These are phyloP conservation scores for Chrysocyon brachyurus DNA, from an alignment of 2,797 vertebrate genomes.

Conservation along the genomic window DNA sequence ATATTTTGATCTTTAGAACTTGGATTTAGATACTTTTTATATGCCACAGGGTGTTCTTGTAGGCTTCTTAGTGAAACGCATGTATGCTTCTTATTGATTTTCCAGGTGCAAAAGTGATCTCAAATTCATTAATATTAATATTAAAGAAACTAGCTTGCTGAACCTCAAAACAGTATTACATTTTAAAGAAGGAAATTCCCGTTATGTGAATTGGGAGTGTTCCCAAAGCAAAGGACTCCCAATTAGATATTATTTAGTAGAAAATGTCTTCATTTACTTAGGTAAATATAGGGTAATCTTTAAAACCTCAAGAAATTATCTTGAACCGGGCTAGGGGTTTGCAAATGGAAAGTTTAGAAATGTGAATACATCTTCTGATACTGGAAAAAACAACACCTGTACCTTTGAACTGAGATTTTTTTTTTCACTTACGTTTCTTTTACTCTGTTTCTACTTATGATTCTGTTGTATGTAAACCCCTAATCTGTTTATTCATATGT, in stretches of 20 bases:
- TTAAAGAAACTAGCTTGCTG: constrained; percentile 52
- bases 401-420: background rate
- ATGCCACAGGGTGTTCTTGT: background rate
- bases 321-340: background rate
- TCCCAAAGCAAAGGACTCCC: constrained; percentile 60
- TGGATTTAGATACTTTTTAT: constrained; percentile 24
- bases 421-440: background rate
- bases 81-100: constrained; percentile 67
- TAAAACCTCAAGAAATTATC: constrained; percentile 27
- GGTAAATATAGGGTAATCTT: constrained; percentile 51
- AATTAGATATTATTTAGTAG: constrained; percentile 63
- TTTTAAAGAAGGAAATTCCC: constrained; percentile 58
- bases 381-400: background rate
- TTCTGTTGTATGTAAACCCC: background rate
- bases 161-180: constrained; percentile 41
- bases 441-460: background rate
- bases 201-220: constrained; percentile 26
- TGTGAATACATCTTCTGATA: background rate
- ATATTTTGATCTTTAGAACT: constrained; percentile 29
- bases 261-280: constrained; percentile 46
- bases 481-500: background rate
- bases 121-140: constrained; percentile 57
- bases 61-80: constrained; percentile 19
- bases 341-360: constrained; percentile 13
- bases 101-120: background rate